A percentile compares a stretch with the other conserved stretches of the same genome.
phyloP scores from a whole-genome alignment of 1,140 invertebrate genomes.

The Nephila pilipes region DNA sequence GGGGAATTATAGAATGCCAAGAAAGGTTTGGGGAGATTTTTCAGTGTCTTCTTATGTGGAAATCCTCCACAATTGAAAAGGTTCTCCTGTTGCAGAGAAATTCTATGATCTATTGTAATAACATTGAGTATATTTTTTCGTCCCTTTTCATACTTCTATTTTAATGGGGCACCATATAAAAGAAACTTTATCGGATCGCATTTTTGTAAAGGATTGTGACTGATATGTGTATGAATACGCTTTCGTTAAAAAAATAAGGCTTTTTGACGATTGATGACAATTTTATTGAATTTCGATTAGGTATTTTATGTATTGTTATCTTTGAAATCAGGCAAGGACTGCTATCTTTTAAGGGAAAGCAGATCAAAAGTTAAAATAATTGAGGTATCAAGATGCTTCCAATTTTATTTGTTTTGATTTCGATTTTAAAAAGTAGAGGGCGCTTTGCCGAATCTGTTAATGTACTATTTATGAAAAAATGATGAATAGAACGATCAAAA shows the following conservation, averaged over 20 bases:
- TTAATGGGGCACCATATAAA: not conserved
- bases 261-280: not conserved
- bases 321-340: too few relatives aligned
- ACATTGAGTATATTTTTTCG: not conserved
- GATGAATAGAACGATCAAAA: too few relatives aligned
- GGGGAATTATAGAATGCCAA: conserved; percentile 8
- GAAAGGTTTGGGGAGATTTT: conserved; percentile 2
- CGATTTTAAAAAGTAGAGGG: too few relatives aligned
- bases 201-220: not conserved
- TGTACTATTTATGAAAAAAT: too few relatives aligned
- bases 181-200: not conserved
- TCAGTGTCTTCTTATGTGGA: not conserved
- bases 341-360: too few relatives aligned
- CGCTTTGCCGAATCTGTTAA: too few relatives aligned
- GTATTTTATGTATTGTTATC: too few relatives aligned
- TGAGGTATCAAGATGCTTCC: too few relatives aligned
- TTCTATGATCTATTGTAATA: conserved; percentile 31
- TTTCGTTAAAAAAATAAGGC: not conserved
- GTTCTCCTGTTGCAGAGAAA: not conserved
- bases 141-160: not conserved
- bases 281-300: too few relatives aligned
- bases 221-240: not conserved
- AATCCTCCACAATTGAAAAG: conserved; percentile 19
- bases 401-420: too few relatives aligned
- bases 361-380: too few relatives aligned